phyloP scores from a whole-genome alignment of 2,797 vertebrate species.

The Crocodylus rhombifer region DNA sequence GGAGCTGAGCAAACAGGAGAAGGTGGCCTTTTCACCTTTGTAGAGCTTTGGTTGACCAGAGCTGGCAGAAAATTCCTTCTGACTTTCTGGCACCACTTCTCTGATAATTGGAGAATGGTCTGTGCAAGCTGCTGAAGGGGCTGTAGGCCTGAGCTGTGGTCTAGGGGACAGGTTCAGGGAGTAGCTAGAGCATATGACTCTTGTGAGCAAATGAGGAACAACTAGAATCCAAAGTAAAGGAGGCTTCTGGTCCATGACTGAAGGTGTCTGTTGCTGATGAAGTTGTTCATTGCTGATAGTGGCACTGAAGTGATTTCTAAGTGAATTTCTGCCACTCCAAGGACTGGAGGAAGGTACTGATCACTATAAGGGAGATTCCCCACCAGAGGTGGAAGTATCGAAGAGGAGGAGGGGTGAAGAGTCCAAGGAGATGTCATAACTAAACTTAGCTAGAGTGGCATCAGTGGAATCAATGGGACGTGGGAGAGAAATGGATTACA shows the following conservation, averaged over 20 bases:
- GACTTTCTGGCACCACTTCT: background rate
- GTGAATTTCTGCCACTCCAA: conserved; percentile 68
- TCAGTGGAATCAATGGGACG: conserved; percentile 15
- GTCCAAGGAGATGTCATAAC: conserved; percentile 13
- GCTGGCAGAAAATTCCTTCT: conserved; percentile 1
- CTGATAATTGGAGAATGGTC: conserved; percentile 16
- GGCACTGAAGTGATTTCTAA: conserved; percentile 62
- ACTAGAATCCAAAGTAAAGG: background rate
- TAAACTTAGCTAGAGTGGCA: conserved; percentile 9
- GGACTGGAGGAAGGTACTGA: conserved; percentile 53
- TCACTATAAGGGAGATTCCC: conserved; percentile 49
- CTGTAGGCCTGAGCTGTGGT: background rate
- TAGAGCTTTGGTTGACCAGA: no score
- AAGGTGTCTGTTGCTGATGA: conserved; percentile 39
- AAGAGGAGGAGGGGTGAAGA: conserved; percentile 35
- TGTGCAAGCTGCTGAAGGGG: background rate
- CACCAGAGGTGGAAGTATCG: conserved; percentile 44
- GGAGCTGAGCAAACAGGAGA: background rate
- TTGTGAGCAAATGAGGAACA: background rate
- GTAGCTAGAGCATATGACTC: background rate
- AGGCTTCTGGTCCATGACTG: background rate
- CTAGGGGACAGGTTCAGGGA: background rate
- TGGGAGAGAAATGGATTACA: conserved; percentile 26
- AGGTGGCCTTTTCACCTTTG: no score
- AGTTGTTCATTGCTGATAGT: conserved; percentile 24